Conservation (phyloP, 2,888 invertebrate species). For the Petrolisthes manimaculis region DNA sequence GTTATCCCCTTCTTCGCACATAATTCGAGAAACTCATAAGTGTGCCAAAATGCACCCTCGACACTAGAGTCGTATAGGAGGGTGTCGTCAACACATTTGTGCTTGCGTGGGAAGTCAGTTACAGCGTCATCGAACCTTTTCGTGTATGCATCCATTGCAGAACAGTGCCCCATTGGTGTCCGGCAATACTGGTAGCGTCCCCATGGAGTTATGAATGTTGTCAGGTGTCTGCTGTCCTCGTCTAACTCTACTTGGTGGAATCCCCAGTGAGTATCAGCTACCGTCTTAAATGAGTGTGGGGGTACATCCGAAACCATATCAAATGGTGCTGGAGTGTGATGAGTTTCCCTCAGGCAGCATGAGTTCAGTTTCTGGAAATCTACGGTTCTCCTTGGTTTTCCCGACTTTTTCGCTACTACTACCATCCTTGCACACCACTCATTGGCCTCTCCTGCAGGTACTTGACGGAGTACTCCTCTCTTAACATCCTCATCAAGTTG, state of each 20-base stretch:
- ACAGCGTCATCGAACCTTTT: constrained; percentile 13
- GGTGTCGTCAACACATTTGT: constrained; percentile 18
- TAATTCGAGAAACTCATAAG: background rate
- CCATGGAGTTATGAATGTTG: constrained; percentile 21
- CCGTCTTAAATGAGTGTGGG: background rate
- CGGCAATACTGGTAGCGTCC: background rate
- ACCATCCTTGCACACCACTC: no score
- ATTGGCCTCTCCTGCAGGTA: no score
- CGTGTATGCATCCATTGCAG: background rate
- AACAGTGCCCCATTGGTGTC: constrained; percentile 21
- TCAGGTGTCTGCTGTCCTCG: constrained; percentile 3
- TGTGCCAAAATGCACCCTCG: constrained; percentile 16
- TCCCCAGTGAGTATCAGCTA: background rate
- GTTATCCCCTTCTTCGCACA: no score
- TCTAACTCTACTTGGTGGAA: constrained; percentile 4
- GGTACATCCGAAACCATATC: no score
- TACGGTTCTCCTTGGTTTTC: no score
- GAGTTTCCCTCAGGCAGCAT: no score
- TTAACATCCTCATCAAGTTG: no score
- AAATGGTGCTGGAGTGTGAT: no score
- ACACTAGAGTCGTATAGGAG: background rate
- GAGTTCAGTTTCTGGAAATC: no score
- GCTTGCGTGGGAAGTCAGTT: background rate
- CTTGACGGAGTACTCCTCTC: no score
- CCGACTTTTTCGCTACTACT: no score